Evolutionary conservation across 2,797 vertebrate species (phyloP).

Genomic region (Fratercula arctica): DNA sequence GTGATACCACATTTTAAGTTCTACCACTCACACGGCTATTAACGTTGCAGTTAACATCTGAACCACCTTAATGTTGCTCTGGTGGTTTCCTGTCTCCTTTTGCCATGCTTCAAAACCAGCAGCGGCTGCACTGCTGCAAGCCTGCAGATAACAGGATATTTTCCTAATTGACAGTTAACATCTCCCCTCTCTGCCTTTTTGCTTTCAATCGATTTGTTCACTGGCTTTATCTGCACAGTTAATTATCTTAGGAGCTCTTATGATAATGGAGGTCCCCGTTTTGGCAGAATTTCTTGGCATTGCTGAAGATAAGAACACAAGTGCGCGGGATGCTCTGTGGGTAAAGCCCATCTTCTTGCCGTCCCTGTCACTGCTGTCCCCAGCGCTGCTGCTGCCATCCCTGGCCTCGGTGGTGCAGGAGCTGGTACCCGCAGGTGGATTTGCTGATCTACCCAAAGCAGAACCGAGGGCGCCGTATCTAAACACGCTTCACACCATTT

Average conservation of each 20-base stretch:
- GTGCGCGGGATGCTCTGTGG: neutral
- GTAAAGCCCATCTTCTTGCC: neutral
- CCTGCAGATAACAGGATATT: neutral
- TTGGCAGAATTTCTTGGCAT: neutral
- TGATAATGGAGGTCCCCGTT: neutral
- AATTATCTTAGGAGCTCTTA: slow-evolving; percentile 27
- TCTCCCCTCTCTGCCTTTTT: neutral
- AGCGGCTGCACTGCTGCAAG: neutral
- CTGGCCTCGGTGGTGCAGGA: neutral
- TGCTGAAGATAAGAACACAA: neutral
- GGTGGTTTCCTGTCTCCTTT: neutral
- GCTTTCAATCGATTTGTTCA: neutral
- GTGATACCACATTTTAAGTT: neutral
- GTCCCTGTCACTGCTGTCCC: neutral
- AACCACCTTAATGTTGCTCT: neutral
- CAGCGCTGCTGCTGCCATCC: neutral
- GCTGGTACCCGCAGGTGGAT: neutral
- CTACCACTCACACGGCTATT: neutral
- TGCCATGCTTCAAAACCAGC: neutral
- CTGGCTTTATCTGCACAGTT: slow-evolving; percentile 22
- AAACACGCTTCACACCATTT: neutral
- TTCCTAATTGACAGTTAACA: slow-evolving; percentile 6
- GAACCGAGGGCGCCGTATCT: neutral
- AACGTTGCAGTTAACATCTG: neutral
- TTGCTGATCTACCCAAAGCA: neutral